A percentile compares a stretch with the other conserved stretches of the same genome.
phyloP scores from a whole-genome alignment of 2,888 invertebrate genomes.

The Ophion ellenae region DNA sequence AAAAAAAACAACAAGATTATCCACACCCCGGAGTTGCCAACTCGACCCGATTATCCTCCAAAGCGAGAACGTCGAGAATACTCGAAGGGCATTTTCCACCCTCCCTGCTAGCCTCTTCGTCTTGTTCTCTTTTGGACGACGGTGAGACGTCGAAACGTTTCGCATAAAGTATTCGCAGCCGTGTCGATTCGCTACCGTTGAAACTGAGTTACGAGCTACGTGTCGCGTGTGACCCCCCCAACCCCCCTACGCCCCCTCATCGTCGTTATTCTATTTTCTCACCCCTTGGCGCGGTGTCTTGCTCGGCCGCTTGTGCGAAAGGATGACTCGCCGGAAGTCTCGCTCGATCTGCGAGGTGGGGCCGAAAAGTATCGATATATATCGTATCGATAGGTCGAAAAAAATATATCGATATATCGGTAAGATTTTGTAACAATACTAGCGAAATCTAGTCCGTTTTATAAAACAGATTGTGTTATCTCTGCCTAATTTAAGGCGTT shows the following conservation, averaged over 20 bases:
- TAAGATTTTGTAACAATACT: no score
- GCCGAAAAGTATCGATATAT: conserved; percentile 9
- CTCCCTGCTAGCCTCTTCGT: background rate
- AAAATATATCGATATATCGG: no score
- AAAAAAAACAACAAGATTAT: conserved; percentile 41
- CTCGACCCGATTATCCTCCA: no score
- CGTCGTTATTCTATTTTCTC: conserved; percentile 17
- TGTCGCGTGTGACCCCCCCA: conserved; percentile 68
- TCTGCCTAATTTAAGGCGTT: no score
- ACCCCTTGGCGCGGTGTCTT: background rate
- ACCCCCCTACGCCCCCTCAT: conserved; percentile 55
- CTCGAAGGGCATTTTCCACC: conserved; percentile 63
- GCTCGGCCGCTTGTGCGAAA: background rate
- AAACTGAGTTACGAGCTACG: conserved; percentile 82
- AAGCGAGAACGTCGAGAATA: conserved; percentile 65
- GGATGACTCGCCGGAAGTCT: conserved; percentile 20
- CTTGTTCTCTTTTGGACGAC: conserved; percentile 63
- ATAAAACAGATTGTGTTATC: no score
- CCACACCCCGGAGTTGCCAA: conserved; percentile 14
- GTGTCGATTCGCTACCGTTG: conserved; percentile 75
- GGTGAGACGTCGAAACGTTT: conserved; percentile 73
- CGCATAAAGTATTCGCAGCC: conserved; percentile 82
- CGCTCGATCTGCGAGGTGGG: conserved; percentile 30
- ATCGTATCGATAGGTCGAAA: no score
- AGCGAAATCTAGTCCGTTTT: no score